Evolutionary conservation across 92 coral and sea anemone genomes (phyloP), one percentile per base, ranked within the genome.

Genomic region (Heteractis magnifica): DNA sequence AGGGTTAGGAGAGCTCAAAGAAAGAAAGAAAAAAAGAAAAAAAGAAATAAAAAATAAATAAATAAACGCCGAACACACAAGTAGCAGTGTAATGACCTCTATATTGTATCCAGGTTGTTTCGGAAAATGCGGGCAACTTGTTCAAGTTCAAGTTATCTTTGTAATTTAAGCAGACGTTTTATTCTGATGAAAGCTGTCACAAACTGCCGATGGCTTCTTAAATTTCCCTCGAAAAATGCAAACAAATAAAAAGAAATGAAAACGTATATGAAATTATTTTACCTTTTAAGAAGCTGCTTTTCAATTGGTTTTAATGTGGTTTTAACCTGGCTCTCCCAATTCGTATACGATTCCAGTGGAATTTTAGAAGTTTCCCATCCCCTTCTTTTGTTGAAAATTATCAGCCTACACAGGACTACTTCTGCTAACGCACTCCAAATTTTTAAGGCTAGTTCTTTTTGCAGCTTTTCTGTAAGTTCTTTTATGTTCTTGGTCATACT

Each of bases 211-310:
- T 14, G 65, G 65, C 65, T 10, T 59, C 16, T 10, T 14, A 59
- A 11, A 14, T 59, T 9, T 58, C 65, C 4, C 18, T 59, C n/a
- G 65, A 59, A 59, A 59, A 9, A 9, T 58, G 65, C 14, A 59
- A 59, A 59, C 1, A 10, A 11, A 11, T 59, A 14, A 10, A 59
- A 59, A 59, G 2, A 59, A 59, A 20, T 21, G 8, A 53, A 51
- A 75, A 21, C 16, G 44, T 71, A 21, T 21, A 71, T 71, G 51
- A 10, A n/a, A 48, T 11, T 75, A 5, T 13, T 71, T 72, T 78
- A 78, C 81, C 81, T 78, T 56, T 78, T 78, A 15, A 53, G 59
- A 26, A 78, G 71, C n/a, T 78, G 26, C 14, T 51, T 78, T 56
- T 78, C 81, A 19, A 78, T 14, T 18, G 81, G 71, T 18, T 78